Conservation (phyloP, 2,888 invertebrate genomes). For the Urechis unicinctus region DNA sequence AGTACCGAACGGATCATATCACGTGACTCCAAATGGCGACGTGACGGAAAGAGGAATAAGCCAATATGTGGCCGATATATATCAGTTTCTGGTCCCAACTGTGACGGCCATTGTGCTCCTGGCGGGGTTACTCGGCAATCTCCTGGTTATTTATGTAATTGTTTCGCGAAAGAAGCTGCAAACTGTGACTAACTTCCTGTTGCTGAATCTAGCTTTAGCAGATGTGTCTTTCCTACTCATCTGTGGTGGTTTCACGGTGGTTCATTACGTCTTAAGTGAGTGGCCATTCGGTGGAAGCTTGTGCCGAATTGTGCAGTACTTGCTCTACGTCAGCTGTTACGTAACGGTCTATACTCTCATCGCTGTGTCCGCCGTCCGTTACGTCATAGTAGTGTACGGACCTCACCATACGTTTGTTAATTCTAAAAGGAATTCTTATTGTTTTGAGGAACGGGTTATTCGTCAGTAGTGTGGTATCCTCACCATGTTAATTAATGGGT, state of each 20-base stretch:
- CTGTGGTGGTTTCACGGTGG: conserved; percentile 16
- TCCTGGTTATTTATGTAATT: conserved; percentile 18
- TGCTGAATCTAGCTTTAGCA: conserved; percentile 17
- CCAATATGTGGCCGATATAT: neutral
- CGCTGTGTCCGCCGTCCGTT: conserved; percentile 16
- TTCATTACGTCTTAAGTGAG: conserved; percentile 13
- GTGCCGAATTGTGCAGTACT: conserved; percentile 19
- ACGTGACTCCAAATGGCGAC: no score
- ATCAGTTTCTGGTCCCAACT: conserved; percentile 8
- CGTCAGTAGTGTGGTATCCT: no score
- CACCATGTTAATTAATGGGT: no score
- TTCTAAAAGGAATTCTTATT: conserved; percentile 1
- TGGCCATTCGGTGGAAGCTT: conserved; percentile 18
- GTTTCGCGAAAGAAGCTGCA: conserved; percentile 8
- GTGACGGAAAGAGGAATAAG: neutral
- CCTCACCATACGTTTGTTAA: neutral
- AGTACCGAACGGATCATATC: no score
- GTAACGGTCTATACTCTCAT: conserved; percentile 19
- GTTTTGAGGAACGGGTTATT: no score
- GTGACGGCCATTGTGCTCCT: conserved; percentile 9
- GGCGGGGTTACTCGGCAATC: conserved; percentile 15
- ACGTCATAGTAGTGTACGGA: conserved; percentile 12
- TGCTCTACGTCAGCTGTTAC: conserved; percentile 18
- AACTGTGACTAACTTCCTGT: conserved; percentile 15
- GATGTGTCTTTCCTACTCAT: conserved; percentile 16